These are phyloP conservation scores for Macrobrachium nipponense DNA, from an alignment of 1,140 invertebrate species.

Conservation along the genomic window DNA sequence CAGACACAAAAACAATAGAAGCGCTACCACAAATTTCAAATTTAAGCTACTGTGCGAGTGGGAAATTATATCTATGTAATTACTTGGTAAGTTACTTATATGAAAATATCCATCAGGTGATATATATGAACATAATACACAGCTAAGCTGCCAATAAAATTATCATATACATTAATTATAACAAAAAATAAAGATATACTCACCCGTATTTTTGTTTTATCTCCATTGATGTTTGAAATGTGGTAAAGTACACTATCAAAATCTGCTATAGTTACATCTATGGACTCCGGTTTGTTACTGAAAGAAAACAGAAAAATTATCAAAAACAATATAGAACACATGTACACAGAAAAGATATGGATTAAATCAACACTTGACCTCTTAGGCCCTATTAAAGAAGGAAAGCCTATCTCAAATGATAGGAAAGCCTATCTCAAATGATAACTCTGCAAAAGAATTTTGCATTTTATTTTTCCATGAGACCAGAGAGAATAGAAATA, in stretches of 20 bases:
- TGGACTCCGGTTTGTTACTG: conserved; percentile 94
- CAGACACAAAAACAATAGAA: too few species aligned
- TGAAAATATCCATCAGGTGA: too few species aligned
- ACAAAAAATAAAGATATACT: conserved; percentile 69
- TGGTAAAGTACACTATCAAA: conserved; percentile 99
- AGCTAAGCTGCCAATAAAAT: too few species aligned
- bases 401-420: background rate
- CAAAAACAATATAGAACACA: background rate
- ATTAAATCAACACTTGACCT: background rate
- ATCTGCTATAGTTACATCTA: conserved; percentile 94
- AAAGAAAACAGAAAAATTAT: conserved; percentile 68
- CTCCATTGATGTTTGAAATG: conserved; percentile 95
- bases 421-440: background rate
- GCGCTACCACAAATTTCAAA: too few species aligned
- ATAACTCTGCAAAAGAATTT: too few species aligned
- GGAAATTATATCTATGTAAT: too few species aligned
- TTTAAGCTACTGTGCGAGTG: too few species aligned
- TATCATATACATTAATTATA: conserved; percentile 7
- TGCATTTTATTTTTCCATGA: too few species aligned
- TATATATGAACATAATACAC: too few species aligned
- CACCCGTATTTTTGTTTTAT: conserved; percentile 97
- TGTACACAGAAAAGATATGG: background rate
- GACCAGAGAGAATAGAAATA: background rate
- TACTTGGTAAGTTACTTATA: too few species aligned
- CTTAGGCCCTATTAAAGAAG: too few species aligned